A percentile compares a stretch with the other conserved stretches of the same genome.
Evolutionary conservation across 2,797 vertebrate genomes (phyloP).

Genomic region (Podarcis lilfordi): DNA sequence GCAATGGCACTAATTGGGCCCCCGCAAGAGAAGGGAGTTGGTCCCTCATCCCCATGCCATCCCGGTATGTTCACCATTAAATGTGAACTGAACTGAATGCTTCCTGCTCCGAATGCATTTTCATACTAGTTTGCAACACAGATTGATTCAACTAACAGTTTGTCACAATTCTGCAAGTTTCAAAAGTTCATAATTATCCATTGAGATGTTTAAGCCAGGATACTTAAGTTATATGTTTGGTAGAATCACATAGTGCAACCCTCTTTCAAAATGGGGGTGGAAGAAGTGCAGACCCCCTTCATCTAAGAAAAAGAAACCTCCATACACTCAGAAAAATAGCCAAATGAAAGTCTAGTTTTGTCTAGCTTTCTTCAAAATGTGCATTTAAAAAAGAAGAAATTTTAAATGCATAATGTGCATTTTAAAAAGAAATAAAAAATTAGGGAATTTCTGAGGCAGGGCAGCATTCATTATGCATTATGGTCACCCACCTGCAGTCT

Average conservation of each 20-base stretch:
- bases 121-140: neutral
- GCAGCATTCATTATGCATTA: neutral
- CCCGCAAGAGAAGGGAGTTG: too few relatives aligned
- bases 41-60: too few relatives aligned
- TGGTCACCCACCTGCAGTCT: neutral
- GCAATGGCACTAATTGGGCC: too few relatives aligned
- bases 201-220: too few relatives aligned
- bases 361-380: neutral
- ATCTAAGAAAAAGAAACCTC: neutral
- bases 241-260: neutral
- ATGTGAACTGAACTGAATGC: too few relatives aligned
- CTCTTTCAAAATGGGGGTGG: neutral
- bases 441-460: neutral
- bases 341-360: neutral
- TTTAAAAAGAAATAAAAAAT: too few relatives aligned
- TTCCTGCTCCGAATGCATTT: neutral
- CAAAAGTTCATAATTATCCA: neutral
- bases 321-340: neutral
- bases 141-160: neutral
- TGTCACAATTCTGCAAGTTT: neutral
- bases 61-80: too few relatives aligned
- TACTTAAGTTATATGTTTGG: too few relatives aligned
- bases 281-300: too few relatives aligned
- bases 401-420: too few relatives aligned
- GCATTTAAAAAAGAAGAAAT: too few relatives aligned